phyloP scores from a whole-genome alignment of 2,888 invertebrate species.

The Apomyelois bistriatella region DNA sequence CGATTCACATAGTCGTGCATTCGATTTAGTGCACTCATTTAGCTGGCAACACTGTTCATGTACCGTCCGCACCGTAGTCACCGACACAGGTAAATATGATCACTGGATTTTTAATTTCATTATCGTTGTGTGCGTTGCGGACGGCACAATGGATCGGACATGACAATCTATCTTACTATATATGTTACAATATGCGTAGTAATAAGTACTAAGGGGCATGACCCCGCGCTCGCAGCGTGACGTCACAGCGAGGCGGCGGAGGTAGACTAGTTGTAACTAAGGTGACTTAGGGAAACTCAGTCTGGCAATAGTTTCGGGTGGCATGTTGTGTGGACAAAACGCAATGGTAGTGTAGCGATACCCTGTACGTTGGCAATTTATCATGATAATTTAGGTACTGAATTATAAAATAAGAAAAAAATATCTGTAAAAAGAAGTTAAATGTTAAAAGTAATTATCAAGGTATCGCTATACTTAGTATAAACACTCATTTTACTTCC shows the following conservation, averaged over 20 bases:
- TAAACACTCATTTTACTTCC: neutral
- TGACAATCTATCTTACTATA: slow-evolving; percentile 47
- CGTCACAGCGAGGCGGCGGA: slow-evolving; percentile 22
- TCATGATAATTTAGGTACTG: too few relatives aligned
- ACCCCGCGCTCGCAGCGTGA: slow-evolving; percentile 8
- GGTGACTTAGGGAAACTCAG: slow-evolving; percentile 46
- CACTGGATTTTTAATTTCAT: slow-evolving; percentile 4
- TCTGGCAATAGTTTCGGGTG: slow-evolving; percentile 39
- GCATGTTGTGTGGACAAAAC: slow-evolving; percentile 14
- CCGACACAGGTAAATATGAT: neutral
- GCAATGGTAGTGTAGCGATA: slow-evolving; percentile 10
- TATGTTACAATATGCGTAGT: slow-evolving; percentile 46
- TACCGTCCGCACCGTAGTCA: slow-evolving; percentile 15
- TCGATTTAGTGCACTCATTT: slow-evolving; percentile 53
- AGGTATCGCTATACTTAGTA: neutral
- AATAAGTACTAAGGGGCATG: slow-evolving; percentile 38
- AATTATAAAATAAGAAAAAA: neutral
- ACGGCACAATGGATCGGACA: slow-evolving; percentile 52
- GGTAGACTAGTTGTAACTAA: slow-evolving; percentile 38
- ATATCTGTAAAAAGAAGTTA: too few relatives aligned
- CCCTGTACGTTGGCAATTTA: neutral
- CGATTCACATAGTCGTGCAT: slow-evolving; percentile 61
- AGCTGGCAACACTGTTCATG: slow-evolving; percentile 43
- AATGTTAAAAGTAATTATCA: too few relatives aligned
- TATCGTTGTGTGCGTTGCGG: slow-evolving; percentile 16